These are phyloP conservation scores for Gallinago stenura DNA, from an alignment of 2,797 vertebrate genomes.

Conservation along the genomic window DNA sequence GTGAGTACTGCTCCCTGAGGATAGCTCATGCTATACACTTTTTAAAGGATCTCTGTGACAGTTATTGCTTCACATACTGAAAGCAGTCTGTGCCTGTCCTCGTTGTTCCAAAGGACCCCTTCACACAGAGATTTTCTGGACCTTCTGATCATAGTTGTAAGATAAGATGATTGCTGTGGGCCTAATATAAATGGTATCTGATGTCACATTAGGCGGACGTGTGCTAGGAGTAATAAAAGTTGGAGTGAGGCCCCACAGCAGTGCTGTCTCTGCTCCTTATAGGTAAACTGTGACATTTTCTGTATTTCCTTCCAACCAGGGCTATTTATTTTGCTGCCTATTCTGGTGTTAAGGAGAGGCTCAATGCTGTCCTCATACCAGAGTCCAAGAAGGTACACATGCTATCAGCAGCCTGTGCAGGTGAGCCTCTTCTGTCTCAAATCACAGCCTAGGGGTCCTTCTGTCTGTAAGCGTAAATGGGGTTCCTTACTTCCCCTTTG, in stretches of 20 bases:
- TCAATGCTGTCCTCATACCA: constrained; percentile 53
- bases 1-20: constrained; percentile 23
- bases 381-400: constrained; percentile 75
- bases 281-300: not conserved
- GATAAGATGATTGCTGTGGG: not conserved
- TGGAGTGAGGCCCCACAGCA: not conserved
- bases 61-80: not conserved
- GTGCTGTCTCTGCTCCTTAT: not conserved
- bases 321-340: constrained; percentile 78
- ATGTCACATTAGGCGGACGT: not conserved
- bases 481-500: not conserved
- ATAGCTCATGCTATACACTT: not conserved
- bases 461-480: not conserved
- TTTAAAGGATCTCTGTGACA: not conserved
- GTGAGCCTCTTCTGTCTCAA: constrained; percentile 38
- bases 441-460: not conserved
- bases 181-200: not conserved
- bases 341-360: constrained; percentile 69
- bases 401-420: constrained; percentile 72
- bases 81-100: not conserved
- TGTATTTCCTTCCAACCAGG: constrained; percentile 35
- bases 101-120: not conserved
- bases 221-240: not conserved
- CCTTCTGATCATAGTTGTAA: not conserved
- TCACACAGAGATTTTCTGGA: not conserved